Evolutionary conservation across 2,797 vertebrate genomes (phyloP).

Genomic region (Synanceia verrucosa): DNA sequence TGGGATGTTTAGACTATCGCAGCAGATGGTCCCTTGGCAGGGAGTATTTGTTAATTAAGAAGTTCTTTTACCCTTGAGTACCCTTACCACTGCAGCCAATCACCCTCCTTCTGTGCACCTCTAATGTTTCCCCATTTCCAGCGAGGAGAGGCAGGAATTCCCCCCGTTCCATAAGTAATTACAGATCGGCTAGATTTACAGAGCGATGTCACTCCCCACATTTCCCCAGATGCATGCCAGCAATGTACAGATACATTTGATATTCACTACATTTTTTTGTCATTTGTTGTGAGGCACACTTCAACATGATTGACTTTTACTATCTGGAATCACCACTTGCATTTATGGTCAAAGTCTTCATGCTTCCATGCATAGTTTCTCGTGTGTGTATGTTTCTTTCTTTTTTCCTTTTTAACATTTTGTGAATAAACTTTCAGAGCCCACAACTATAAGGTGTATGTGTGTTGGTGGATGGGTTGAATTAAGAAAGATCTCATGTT

Average conservation of each 20-base stretch:
- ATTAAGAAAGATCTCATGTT: background rate
- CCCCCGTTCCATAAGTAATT: constrained; percentile 75
- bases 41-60: constrained; percentile 79
- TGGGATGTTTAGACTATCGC: constrained; percentile 64
- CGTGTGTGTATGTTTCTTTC: background rate
- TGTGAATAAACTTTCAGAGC: too few relatives aligned
- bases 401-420: background rate
- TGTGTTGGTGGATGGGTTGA: background rate
- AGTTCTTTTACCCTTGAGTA: constrained; percentile 72
- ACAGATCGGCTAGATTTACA: constrained; percentile 68
- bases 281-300: background rate
- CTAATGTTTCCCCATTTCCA: constrained; percentile 49
- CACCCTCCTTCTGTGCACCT: constrained; percentile 70
- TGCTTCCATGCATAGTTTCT: background rate
- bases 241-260: constrained; percentile 33
- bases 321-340: background rate
- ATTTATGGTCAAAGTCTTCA: background rate
- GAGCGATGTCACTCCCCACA: constrained; percentile 59
- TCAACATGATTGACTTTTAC: background rate
- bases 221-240: constrained; percentile 51
- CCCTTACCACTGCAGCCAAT: constrained; percentile 63
- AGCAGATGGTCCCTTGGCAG: constrained; percentile 76
- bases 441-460: background rate
- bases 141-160: constrained; percentile 70
- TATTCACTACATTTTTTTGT: background rate